A percentile compares a stretch with the other conserved stretches of the same genome.
phyloP scores from a whole-genome alignment of 1,140 invertebrate genomes.

The Xylocopa sonorina region DNA sequence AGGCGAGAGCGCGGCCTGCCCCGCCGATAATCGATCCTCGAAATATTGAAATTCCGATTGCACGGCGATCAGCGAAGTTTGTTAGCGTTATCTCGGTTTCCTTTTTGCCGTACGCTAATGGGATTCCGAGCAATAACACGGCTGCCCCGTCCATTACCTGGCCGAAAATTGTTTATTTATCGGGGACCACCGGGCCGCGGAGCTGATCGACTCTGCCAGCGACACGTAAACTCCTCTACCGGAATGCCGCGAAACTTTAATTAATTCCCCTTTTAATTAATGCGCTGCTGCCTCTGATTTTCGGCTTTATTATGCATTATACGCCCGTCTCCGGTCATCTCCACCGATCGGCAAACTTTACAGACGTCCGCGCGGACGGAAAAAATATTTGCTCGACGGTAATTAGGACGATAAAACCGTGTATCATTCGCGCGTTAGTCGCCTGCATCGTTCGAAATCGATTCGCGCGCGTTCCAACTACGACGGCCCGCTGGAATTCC shows the following conservation, averaged over 20 bases:
- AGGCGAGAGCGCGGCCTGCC: background rate
- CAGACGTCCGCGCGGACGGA: background rate
- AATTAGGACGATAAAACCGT: constrained; percentile 9
- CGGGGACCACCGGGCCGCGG: background rate
- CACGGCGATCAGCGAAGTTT: constrained; percentile 29
- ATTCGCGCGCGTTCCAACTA: background rate
- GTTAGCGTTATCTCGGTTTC: constrained; percentile 42
- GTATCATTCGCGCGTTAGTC: background rate
- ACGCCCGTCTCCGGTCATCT: background rate
- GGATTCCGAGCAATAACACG: constrained; percentile 35
- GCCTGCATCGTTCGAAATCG: too few species aligned
- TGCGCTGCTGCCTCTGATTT: constrained; percentile 14
- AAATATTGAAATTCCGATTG: constrained; percentile 59
- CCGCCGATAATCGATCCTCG: constrained; percentile 51
- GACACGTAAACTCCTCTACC: constrained; percentile 1
- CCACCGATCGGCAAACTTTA: background rate
- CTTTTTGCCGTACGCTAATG: constrained; percentile 41
- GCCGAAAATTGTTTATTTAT: constrained; percentile 49
- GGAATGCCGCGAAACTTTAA: constrained; percentile 21
- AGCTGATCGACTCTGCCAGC: constrained; percentile 35
- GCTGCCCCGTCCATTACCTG: constrained; percentile 24
- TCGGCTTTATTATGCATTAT: constrained; percentile 20
- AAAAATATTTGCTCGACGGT: background rate
- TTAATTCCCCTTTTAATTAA: constrained; percentile 37
- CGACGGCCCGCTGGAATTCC: background rate